phyloP scores from a whole-genome alignment of 1,140 invertebrate genomes.

The Stratiolaelaps scimitus region DNA sequence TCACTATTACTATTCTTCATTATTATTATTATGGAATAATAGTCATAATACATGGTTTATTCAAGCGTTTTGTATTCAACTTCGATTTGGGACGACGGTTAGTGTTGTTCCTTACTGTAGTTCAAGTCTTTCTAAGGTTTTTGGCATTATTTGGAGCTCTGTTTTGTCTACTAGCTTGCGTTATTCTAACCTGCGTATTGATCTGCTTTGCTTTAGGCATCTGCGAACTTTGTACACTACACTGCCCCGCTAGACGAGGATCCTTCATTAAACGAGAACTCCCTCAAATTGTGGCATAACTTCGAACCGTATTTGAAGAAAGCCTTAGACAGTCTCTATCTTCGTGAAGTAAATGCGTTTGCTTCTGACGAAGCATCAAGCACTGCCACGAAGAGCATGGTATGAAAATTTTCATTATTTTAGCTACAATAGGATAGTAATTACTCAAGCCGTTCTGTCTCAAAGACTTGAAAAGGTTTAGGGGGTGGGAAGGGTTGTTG shows the following conservation, averaged over 20 bases:
- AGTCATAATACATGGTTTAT: too few species aligned
- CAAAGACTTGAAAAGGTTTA: too few species aligned
- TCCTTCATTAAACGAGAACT: constrained; percentile 44
- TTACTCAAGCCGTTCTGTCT: too few species aligned
- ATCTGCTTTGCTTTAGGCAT: neutral
- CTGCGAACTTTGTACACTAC: constrained; percentile 53
- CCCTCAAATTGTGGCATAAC: constrained; percentile 61
- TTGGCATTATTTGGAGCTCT: too few species aligned
- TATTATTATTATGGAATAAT: too few species aligned
- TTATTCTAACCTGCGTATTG: neutral
- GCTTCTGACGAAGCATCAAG: constrained; percentile 27
- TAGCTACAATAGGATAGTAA: too few species aligned
- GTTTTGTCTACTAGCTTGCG: constrained; percentile 30
- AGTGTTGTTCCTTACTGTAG: too few species aligned
- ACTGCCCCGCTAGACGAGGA: constrained; percentile 56
- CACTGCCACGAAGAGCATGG: constrained; percentile 30
- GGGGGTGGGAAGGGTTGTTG: too few species aligned
- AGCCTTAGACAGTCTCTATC: constrained; percentile 61
- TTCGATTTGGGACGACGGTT: too few species aligned
- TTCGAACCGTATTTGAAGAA: constrained; percentile 58
- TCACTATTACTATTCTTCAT: too few species aligned
- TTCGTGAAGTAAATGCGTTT: constrained; percentile 49
- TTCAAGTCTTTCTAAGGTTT: too few species aligned
- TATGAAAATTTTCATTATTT: constrained; percentile 30
- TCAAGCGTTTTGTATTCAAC: too few species aligned